Conservation (phyloP, 2,113 vertebrate species). For the Podarcis muralis region DNA sequence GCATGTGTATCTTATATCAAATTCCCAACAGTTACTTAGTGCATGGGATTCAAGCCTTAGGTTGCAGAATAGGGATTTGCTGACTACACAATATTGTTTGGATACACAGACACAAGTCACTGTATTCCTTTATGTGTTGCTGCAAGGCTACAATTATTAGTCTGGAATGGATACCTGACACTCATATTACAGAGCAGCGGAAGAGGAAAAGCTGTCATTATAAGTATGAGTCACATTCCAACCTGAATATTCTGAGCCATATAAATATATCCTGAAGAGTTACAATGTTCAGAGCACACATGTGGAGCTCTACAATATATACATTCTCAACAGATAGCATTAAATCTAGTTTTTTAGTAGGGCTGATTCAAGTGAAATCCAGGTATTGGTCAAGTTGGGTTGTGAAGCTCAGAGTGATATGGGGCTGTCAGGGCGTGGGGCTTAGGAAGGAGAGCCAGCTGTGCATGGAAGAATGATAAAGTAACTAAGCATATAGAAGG, state of each 20-base stretch:
- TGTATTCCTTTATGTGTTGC: constrained; percentile 31
- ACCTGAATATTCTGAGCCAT: constrained; percentile 21
- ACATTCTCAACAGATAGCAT: neutral
- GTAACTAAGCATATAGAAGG: no score
- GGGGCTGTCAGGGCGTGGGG: no score
- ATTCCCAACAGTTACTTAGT: no score
- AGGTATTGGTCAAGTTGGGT: no score
- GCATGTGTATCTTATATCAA: no score
- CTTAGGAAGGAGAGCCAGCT: no score
- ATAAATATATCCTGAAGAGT: neutral
- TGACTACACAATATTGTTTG: constrained; percentile 19
- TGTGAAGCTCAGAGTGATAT: no score
- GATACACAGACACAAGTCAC: neutral
- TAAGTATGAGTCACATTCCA: constrained; percentile 42
- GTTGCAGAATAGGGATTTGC: constrained; percentile 39
- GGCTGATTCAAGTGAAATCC: no score
- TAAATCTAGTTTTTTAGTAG: neutral
- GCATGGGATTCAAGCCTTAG: constrained; percentile 3
- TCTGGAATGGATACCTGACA: constrained; percentile 35
- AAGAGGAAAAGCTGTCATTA: constrained; percentile 42
- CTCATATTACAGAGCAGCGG: constrained; percentile 52
- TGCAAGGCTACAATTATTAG: constrained; percentile 47
- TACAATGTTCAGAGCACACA: neutral
- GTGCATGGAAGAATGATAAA: no score
- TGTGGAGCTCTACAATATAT: neutral